Evolutionary conservation across 2,888 invertebrate genomes (phyloP), one percentile per base, ranked within the genome.

Genomic region (Melanostoma scalare): DNA sequence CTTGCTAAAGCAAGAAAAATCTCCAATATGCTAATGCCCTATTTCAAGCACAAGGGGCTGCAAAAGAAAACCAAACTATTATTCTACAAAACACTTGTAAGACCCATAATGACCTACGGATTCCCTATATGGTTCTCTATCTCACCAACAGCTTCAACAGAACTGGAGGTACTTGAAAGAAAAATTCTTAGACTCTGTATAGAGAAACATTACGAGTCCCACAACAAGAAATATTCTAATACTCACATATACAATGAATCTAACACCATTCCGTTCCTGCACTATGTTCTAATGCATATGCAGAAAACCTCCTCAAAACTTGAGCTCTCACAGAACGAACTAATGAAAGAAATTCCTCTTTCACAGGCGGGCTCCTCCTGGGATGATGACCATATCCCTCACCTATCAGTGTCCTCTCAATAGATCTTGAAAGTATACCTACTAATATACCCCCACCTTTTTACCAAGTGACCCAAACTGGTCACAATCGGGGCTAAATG

Each of bases 71-170:
- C 20, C 20, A 63, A 63, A 38, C 48, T 50, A 3, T 4, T 63
- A 38, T 50, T 63, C 9, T 63, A 63, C 4, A 63, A 48, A 30
- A 63, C 48, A 6, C 3, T 63, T 1, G 48, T 63, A 20, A 46
- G 63, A 20, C 48, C 55, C 9, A 10, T 36, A 1, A n/a, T 63
- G 1, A 63, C 20, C 2, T 61, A 48, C 36, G 48, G 35, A 2
- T n/a, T n/a, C n/a, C n/a, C n/a, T n/a, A n/a, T n/a, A n/a, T 61
- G 61, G 61, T 61, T 61, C 48, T n/a, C 46, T 6, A 20, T 61
- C 4, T 61, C 48, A 2, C 46, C 61, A 1, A 48, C 61, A 3
- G 6, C 35, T 2, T 3, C 35, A 6, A 48, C 3, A 6, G 20
- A 48, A 10, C 8, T 61, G 2, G 46, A 48, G 9, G 1, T 33